phyloP scores from a whole-genome alignment of 2,888 invertebrate species.

The Harpagoxenus sublaevis region DNA sequence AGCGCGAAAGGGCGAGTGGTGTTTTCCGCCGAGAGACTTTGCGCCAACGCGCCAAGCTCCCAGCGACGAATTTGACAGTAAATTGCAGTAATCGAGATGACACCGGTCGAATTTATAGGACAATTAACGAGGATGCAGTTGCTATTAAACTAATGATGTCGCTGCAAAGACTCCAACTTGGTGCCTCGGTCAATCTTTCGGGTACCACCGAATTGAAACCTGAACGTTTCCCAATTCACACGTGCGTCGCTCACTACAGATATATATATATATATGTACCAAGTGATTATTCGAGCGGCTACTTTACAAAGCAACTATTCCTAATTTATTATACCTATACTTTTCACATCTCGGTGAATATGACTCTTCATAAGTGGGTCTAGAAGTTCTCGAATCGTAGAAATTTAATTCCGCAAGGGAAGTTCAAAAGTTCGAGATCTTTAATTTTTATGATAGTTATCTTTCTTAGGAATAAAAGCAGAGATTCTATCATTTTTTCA shows the following conservation, averaged over 20 bases:
- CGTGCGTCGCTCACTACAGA: background rate
- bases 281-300: background rate
- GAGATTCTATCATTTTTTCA: background rate
- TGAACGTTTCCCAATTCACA: background rate
- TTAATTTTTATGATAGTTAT: background rate
- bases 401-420: conserved; percentile 7
- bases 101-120: conserved; percentile 42
- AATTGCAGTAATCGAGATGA: conserved; percentile 39
- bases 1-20: conserved; percentile 22
- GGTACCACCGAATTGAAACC: background rate
- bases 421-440: background rate
- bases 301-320: background rate
- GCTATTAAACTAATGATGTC: conserved; percentile 43
- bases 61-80: conserved; percentile 8
- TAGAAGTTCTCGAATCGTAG: background rate
- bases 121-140: conserved; percentile 22
- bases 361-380: background rate
- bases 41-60: conserved; percentile 1
- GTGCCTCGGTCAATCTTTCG: background rate
- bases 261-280: too few relatives aligned
- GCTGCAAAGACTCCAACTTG: background rate
- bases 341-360: background rate
- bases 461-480: background rate
- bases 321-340: background rate
- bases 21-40: conserved; percentile 36